A percentile compares a stretch with the other conserved stretches of the same genome.
These are phyloP conservation scores for Drosophila lacteicornis DNA, from an alignment of 1,140 invertebrate species.

Conservation along the genomic window DNA sequence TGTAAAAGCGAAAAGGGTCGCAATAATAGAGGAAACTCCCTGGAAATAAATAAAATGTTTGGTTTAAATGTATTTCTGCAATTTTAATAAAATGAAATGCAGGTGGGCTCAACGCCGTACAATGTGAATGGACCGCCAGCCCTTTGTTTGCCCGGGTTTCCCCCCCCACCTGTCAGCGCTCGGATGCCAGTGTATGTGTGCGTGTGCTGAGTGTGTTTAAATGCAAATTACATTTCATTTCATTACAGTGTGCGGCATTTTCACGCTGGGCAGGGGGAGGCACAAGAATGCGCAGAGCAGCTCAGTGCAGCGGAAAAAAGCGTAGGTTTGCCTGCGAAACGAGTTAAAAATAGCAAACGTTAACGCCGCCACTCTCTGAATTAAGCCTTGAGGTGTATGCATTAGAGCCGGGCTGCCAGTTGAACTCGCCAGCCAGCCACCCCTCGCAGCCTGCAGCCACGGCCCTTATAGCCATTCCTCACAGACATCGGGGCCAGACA, in stretches of 20 bases:
- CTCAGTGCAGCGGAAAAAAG: conserved; percentile 24
- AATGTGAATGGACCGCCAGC: conserved; percentile 69
- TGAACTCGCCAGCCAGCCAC: conserved; percentile 38
- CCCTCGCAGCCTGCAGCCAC: not conserved
- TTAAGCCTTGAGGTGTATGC: conserved; percentile 72
- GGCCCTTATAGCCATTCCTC: conserved; percentile 23
- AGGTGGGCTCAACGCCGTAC: conserved; percentile 61
- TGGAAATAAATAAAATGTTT: conserved; percentile 57
- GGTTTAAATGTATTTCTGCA: conserved; percentile 77
- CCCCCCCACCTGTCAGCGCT: conserved; percentile 26
- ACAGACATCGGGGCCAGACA: conserved; percentile 38
- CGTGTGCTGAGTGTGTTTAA: conserved; percentile 58
- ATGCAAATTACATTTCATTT: conserved; percentile 83
- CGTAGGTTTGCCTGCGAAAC: conserved; percentile 65
- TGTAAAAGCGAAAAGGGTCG: not conserved
- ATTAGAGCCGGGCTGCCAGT: conserved; percentile 66
- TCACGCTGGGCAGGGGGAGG: conserved; percentile 64
- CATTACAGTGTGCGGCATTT: conserved; percentile 77
- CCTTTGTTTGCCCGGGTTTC: conserved; percentile 28
- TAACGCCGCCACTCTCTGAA: conserved; percentile 63
- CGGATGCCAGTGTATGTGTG: not conserved
- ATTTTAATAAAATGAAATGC: conserved; percentile 83
- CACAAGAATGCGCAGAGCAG: conserved; percentile 58
- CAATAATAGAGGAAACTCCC: conserved; percentile 21
- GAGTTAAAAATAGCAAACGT: conserved; percentile 79